Conservation (phyloP, 2,113 vertebrate genomes). For the Siphamia tubifer region DNA sequence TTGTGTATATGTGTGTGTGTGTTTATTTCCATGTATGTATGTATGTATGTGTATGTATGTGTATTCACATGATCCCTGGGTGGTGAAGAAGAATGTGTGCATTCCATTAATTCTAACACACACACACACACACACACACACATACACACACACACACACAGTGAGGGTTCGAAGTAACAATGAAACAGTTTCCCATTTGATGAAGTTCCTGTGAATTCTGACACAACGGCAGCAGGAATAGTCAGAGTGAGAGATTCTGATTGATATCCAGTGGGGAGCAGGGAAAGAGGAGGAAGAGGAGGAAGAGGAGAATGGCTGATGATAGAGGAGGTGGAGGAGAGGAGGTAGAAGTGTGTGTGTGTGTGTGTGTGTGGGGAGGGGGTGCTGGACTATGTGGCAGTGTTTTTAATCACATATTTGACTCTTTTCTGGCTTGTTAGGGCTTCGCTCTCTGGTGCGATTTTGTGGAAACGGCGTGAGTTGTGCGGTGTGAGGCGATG, state of each 20-base stretch:
- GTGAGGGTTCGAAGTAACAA: conserved; percentile 70
- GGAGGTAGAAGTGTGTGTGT: neutral
- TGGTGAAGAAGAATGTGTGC: conserved; percentile 33
- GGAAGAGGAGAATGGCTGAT: neutral
- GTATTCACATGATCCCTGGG: conserved; percentile 8
- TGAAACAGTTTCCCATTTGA: conserved; percentile 75
- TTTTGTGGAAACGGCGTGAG: neutral
- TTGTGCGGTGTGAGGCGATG: neutral
- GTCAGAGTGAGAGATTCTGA: conserved; percentile 79
- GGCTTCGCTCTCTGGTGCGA: neutral
- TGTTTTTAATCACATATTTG: neutral
- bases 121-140: conserved; percentile 16
- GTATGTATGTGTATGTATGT: conserved; percentile 8
- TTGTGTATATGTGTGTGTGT: neutral
- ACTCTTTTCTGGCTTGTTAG: neutral
- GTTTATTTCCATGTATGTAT: conserved; percentile 11
- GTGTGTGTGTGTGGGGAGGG: neutral
- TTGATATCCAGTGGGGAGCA: conserved; percentile 78
- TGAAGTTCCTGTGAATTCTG: conserved; percentile 80
- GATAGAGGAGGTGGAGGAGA: neutral
- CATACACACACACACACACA: conserved; percentile 57
- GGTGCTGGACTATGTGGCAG: neutral
- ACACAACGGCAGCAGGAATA: conserved; percentile 75
- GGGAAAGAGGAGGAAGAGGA: conserved; percentile 6
- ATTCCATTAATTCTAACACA: conserved; percentile 56